Conservation (phyloP, 2,113 vertebrate species). For the Castor canadensis region DNA sequence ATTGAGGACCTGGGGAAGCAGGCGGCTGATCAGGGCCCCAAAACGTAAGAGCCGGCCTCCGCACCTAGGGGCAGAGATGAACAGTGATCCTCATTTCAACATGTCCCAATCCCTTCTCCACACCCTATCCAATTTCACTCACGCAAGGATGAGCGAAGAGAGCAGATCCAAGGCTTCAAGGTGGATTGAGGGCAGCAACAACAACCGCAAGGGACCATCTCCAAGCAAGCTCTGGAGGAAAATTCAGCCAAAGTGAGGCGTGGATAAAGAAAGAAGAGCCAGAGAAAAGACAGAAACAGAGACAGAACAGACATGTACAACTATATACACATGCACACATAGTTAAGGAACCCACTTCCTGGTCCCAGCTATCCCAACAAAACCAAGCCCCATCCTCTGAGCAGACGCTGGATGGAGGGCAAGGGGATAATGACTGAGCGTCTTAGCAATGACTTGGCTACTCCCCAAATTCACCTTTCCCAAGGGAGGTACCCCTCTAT, state of each 20-base stretch:
- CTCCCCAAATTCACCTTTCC: not conserved
- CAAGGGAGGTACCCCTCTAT: not conserved
- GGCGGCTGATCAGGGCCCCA: constrained; percentile 85
- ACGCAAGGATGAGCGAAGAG: constrained; percentile 89
- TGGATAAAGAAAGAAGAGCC: not conserved
- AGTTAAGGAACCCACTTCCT: not conserved
- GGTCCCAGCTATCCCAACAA: not conserved
- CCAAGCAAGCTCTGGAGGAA: constrained; percentile 86
- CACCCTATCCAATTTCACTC: constrained; percentile 74
- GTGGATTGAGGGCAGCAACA: constrained; percentile 90
- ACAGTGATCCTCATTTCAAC: not conserved
- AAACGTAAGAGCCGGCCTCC: constrained; percentile 88
- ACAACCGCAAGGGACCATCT: constrained; percentile 88
- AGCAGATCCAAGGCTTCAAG: constrained; percentile 88
- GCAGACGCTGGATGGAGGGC: not conserved
- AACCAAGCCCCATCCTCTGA: not conserved
- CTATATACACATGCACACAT: not conserved
- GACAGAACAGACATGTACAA: rapidly evolving
- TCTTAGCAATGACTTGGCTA: not conserved
- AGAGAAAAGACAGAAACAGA: too few relatives aligned
- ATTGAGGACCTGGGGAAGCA: constrained; percentile 90
- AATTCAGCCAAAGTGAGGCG: not conserved
- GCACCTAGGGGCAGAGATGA: constrained; percentile 71
- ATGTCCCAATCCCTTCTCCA: rapidly evolving
- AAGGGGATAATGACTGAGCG: too few relatives aligned